Evolutionary conservation across 2,797 vertebrate species (phyloP).

Genomic region (Calcarius lapponicus): DNA sequence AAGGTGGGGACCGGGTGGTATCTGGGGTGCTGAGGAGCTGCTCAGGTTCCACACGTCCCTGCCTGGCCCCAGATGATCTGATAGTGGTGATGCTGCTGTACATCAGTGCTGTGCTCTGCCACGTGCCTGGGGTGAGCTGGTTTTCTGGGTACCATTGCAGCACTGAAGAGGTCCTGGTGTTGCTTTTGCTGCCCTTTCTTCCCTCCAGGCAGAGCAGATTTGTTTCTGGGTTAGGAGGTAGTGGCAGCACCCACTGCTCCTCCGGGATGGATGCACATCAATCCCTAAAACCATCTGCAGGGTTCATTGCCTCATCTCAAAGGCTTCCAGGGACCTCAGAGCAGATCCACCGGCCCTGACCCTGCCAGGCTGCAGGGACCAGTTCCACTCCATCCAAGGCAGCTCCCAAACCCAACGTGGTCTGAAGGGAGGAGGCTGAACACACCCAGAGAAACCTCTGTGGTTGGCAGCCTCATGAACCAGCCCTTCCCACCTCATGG

Average conservation of each 20-base stretch:
- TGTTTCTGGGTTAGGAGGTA: not conserved
- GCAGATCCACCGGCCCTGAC: not conserved
- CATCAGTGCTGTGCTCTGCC: not conserved
- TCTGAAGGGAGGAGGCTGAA: not conserved
- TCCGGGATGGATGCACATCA: not conserved
- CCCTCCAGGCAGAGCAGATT: not conserved
- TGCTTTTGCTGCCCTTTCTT: not conserved
- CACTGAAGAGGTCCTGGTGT: rapidly evolving
- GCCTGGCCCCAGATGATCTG: not conserved
- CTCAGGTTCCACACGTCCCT: not conserved
- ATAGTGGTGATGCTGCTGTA: not conserved
- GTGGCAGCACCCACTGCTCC: not conserved
- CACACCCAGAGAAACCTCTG: constrained; percentile 24
- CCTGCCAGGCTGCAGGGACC: not conserved
- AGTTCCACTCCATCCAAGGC: not conserved
- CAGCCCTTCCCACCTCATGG: not conserved
- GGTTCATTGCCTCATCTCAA: rapidly evolving
- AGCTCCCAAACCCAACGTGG: not conserved
- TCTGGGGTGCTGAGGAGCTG: not conserved
- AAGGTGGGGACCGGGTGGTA: not conserved
- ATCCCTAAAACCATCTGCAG: not conserved
- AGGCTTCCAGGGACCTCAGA: not conserved
- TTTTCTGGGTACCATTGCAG: not conserved
- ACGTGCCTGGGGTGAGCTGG: rapidly evolving
- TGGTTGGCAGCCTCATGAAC: not conserved